These are phyloP conservation scores for Pedicia rivosa DNA, from an alignment of 2,888 invertebrate species.

Conservation along the genomic window DNA sequence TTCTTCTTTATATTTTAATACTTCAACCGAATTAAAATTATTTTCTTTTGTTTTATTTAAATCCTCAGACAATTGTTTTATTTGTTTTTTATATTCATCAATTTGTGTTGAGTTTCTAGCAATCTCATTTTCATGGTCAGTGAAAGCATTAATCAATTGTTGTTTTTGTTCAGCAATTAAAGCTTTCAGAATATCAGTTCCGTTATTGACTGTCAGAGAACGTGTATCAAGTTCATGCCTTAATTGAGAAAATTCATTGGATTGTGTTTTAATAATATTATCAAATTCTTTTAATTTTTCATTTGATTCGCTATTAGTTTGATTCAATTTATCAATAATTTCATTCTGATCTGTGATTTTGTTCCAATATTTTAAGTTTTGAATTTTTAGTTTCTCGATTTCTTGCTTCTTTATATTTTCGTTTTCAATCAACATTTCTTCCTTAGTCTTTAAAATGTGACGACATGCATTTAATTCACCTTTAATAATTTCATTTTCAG, in stretches of 20 bases:
- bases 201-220: slow-evolving; percentile 19
- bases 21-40: slow-evolving; percentile 33
- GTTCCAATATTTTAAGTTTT: too few relatives aligned
- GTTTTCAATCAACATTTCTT: too few relatives aligned
- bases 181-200: slow-evolving; percentile 24
- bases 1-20: slow-evolving; percentile 22
- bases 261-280: too few relatives aligned
- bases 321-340: too few relatives aligned
- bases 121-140: slow-evolving; percentile 23
- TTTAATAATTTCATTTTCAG: too few relatives aligned
- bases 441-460: too few relatives aligned
- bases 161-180: slow-evolving; percentile 29
- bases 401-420: too few relatives aligned
- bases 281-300: too few relatives aligned
- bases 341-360: too few relatives aligned
- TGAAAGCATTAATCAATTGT: slow-evolving; percentile 26
- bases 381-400: too few relatives aligned
- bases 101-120: slow-evolving; percentile 17
- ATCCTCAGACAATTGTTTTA: slow-evolving; percentile 24
- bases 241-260: slow-evolving; percentile 3
- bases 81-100: slow-evolving; percentile 18
- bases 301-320: too few relatives aligned
- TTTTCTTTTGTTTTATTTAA: slow-evolving; percentile 35
- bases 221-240: slow-evolving; percentile 9
- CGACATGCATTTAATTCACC: too few relatives aligned